These are phyloP conservation scores for Drosophila dunni DNA, from an alignment of 1,140 invertebrate genomes.

Conservation along the genomic window DNA sequence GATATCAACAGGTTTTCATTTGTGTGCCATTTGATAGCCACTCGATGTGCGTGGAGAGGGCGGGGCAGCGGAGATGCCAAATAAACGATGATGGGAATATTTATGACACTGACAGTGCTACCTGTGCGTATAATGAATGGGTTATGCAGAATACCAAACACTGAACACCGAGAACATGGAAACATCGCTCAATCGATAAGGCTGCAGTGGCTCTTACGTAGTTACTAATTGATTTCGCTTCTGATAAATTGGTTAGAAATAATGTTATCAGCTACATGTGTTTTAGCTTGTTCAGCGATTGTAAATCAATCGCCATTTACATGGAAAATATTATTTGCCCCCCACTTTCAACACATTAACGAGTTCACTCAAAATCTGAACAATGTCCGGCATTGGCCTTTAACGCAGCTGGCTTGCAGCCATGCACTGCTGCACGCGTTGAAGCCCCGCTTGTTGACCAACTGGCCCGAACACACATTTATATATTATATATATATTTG, in stretches of 20 bases:
- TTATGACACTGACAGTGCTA: constrained; percentile 73
- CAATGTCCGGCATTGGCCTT: constrained; percentile 21
- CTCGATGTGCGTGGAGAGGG: constrained; percentile 13
- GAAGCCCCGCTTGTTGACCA: constrained; percentile 48
- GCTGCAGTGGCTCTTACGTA: constrained; percentile 55
- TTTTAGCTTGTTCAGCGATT: constrained; percentile 50
- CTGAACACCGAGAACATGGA: background rate
- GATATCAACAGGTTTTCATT: constrained; percentile 82
- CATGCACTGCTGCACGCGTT: constrained; percentile 52
- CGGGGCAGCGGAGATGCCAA: constrained; percentile 35
- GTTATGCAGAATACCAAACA: constrained; percentile 43
- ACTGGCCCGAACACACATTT: constrained; percentile 15
- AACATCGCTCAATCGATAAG: constrained; percentile 57
- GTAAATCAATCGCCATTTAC: constrained; percentile 73
- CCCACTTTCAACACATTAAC: background rate
- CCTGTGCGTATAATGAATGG: constrained; percentile 81
- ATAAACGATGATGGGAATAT: constrained; percentile 83
- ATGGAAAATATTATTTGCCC: constrained; percentile 39
- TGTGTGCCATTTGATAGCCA: constrained; percentile 74
- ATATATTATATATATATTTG: constrained; percentile 2
- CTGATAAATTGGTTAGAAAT: constrained; percentile 74
- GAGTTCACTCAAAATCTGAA: constrained; percentile 21
- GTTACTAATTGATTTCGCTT: constrained; percentile 77
- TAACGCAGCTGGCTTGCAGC: constrained; percentile 38
- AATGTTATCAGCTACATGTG: constrained; percentile 66